Percentiles rank a stretch among this genome's conserved stretches.
These are phyloP conservation scores for Drosophila ananassae DNA, from an alignment of 1,140 invertebrate species.

Conservation along the genomic window DNA sequence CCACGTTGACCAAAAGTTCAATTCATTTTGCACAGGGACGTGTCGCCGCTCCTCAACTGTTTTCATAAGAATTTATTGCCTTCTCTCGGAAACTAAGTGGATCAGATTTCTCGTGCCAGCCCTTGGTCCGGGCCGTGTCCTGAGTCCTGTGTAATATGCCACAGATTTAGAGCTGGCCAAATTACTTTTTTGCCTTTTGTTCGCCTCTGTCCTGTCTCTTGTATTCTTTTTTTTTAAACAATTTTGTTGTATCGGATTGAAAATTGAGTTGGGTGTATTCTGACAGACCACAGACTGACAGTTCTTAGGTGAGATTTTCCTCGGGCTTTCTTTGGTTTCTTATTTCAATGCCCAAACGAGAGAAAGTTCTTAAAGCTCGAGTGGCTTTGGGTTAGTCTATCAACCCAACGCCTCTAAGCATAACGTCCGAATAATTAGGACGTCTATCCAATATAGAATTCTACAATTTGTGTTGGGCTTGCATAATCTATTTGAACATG, in stretches of 20 bases:
- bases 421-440: too few species aligned
- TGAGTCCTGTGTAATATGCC: slow-evolving; percentile 57
- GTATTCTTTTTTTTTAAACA: slow-evolving; percentile 19
- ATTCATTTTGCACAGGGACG: slow-evolving; percentile 60
- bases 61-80: slow-evolving; percentile 72
- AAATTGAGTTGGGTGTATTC: slow-evolving; percentile 56
- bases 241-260: slow-evolving; percentile 50
- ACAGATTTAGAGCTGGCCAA: slow-evolving; percentile 57
- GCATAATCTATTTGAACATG: not conserved
- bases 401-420: too few species aligned
- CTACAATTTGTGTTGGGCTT: not conserved
- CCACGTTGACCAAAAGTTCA: slow-evolving; percentile 67
- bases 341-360: slow-evolving; percentile 9
- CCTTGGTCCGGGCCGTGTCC: slow-evolving; percentile 27
- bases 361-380: slow-evolving; percentile 8
- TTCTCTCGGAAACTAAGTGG: slow-evolving; percentile 58
- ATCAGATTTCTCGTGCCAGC: slow-evolving; percentile 56
- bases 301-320: slow-evolving; percentile 41
- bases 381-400: not conserved
- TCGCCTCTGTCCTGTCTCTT: slow-evolving; percentile 22
- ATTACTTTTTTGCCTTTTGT: slow-evolving; percentile 66
- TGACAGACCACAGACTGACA: slow-evolving; percentile 36
- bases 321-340: slow-evolving; percentile 7
- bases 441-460: too few species aligned
- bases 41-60: slow-evolving; percentile 39